Base-by-base conservation (phyloP, 2,113 vertebrate genomes). In the Channa argus region DNA sequence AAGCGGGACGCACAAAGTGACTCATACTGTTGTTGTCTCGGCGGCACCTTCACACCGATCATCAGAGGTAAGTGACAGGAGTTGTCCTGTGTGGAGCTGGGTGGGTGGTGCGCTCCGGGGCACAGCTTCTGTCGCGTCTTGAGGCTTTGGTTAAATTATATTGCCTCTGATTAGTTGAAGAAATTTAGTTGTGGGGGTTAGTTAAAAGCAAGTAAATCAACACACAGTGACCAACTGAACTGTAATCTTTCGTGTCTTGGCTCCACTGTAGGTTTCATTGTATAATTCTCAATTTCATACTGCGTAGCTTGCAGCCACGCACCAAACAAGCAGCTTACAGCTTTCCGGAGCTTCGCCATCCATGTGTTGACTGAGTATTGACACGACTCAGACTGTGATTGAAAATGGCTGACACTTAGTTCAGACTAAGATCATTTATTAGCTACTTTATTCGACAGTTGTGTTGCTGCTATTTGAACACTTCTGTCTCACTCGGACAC, bases 261-360 rank as follows among this genome's bases (percentile, higher is more conserved):
- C 63, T 70, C 45, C n/a, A 43, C 71, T 41, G 46, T 44, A 41
- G 53, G 12, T 64, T 44, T 65, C 36, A 63, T 54, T 72, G 80
- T 74, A 34, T 75, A 71, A 67, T 80, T 79, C 43, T 71, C 60
- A 56, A 91, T 92, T 89, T 89, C 69, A 81, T 92, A 82, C 88
- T 93, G 89, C 92, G 90, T 92, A 92, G 90, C 83, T 88, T 51
- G 72, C 88, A 86, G 89, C 71, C 84, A 86, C 76, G 68, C 83
- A 68, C 73, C 34, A 69, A 76, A 74, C 71, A 15, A 55, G 56
- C 69, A 49, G 68, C 49, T 50, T 64, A 77, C 24, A 50, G 77
- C 70, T 75, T 77, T 74, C 74, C 60, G 62, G 62, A 87, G 65
- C 64, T 58, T 74, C 64, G 38, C 13, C 68, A 47, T 71, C 37